A percentile compares a stretch with the other conserved stretches of the same genome.
These are phyloP conservation scores for Colletes gigas DNA, from an alignment of 1,140 invertebrate genomes.

Conservation along the genomic window DNA sequence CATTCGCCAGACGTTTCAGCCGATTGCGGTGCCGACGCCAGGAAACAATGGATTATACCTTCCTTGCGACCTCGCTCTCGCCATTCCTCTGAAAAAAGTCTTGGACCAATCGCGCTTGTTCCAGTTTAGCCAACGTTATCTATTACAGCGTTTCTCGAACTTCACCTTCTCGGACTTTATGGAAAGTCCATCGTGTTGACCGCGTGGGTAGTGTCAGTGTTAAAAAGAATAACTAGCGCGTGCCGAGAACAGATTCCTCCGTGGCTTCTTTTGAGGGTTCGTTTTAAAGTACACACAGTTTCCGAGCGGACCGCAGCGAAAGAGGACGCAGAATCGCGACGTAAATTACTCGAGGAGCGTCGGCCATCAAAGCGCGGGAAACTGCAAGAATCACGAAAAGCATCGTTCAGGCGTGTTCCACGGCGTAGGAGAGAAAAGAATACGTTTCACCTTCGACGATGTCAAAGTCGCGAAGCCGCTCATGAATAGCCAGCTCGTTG, in stretches of 20 bases:
- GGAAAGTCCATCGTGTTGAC: no score
- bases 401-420: neutral
- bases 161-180: no score
- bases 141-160: no score
- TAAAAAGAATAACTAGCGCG: no score
- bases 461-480: conserved; percentile 27
- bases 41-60: conserved; percentile 47
- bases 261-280: neutral
- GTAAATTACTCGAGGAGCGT: conserved; percentile 20
- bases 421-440: neutral
- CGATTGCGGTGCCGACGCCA: conserved; percentile 29
- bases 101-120: neutral
- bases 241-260: neutral
- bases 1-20: conserved; percentile 52
- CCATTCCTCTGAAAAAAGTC: neutral
- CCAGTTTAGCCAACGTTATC: neutral
- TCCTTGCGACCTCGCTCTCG: neutral
- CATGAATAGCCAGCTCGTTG: conserved; percentile 47
- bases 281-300: conserved; percentile 22
- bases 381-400: neutral
- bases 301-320: neutral
- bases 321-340: neutral
- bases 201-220: no score
- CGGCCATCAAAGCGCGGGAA: conserved; percentile 9
- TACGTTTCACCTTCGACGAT: conserved; percentile 31